Base-by-base conservation (phyloP, 2,888 invertebrate genomes). In the Limnephilus lunatus region DNA sequence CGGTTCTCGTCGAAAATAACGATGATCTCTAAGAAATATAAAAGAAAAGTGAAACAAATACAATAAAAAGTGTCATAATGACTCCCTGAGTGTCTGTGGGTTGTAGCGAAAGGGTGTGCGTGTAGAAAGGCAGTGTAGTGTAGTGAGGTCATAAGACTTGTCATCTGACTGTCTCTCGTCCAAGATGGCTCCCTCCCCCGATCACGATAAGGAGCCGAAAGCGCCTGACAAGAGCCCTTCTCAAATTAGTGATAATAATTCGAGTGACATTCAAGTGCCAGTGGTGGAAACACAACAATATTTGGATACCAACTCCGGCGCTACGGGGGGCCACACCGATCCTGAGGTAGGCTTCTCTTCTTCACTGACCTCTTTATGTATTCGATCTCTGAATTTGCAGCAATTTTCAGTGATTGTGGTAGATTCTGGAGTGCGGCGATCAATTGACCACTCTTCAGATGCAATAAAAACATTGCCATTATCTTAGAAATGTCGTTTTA, bases 151-250 rank as follows among this genome's bases (percentile, higher is more conserved):
- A 95, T 95, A 96, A 95, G 96, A 96, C 96, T 95, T 96, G 96
- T 96, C 96, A 96, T 96, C 96, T 96, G 96, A 96, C 96, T 96
- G 95, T 95, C 95, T 95, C 96, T 96, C 96, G 96, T 96, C 95
- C 96, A 97, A 97, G 96, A 97, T 97, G 97, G 97, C 97, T 97
- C 97, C 97, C 96, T 97, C 97, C 95, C 97, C 97, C 96, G 97
- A 97, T 95, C 97, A 97, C 96, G 97, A 97, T 96, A 97, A 97
- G 96, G 97, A 97, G 96, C 97, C 97, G 94, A 97, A 97, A 96
- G 97, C 97, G 95, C 97, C 97, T 94, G 97, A 97, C 96, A 97
- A 97, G 97, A 95, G 95, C 95, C 95, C 95, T 94, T 95, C 95
- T 94, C 95, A 94, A 94, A 95, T 95, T 94, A 94, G 95, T 93